These are phyloP conservation scores for Magallana nippona DNA, from an alignment of 2,888 invertebrate species.

Conservation along the genomic window DNA sequence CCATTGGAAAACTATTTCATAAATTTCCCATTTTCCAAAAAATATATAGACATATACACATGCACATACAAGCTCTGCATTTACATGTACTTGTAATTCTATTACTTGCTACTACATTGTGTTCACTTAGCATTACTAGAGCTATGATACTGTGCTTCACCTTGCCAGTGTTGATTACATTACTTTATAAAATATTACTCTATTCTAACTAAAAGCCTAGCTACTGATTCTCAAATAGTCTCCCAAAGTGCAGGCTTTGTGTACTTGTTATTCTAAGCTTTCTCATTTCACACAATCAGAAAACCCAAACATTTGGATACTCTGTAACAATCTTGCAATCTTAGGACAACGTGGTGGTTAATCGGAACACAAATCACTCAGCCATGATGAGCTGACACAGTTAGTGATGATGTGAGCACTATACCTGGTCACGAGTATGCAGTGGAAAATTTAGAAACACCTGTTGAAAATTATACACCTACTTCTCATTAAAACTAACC, in stretches of 20 bases:
- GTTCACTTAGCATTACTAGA: no score
- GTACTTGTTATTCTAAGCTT: background rate
- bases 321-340: background rate
- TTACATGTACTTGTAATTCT: no score
- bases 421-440: conserved; percentile 22
- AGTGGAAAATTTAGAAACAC: conserved; percentile 40
- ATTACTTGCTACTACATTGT: no score
- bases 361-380: conserved; percentile 31
- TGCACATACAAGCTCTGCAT: no score
- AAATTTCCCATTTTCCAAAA: no score
- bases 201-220: background rate
- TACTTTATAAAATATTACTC: background rate
- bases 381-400: conserved; percentile 5
- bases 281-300: conserved; percentile 28
- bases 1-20: no score
- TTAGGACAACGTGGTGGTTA: conserved; percentile 22
- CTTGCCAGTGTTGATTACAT: no score
- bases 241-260: background rate
- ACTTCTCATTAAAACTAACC: conserved; percentile 30
- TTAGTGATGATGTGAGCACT: conserved; percentile 29
- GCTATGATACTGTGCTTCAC: background rate
- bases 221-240: background rate
- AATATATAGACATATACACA: no score
- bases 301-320: conserved; percentile 9
- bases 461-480: conserved; percentile 46